Conservation (phyloP, 2,888 invertebrate species). For the Stegana nigrithorax region DNA sequence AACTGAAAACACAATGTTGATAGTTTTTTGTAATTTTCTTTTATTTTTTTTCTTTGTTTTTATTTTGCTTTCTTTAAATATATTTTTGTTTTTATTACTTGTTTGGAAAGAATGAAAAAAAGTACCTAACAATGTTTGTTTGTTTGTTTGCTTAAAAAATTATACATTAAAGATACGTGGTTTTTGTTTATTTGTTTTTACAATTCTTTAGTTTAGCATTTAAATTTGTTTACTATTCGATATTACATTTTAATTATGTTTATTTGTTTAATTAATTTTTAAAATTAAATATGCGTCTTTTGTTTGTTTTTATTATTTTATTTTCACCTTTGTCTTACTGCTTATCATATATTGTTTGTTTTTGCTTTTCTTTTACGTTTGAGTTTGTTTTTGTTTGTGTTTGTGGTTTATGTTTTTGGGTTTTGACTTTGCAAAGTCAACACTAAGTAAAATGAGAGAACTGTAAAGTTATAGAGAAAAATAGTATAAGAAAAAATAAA, state of each 20-base stretch:
- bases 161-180: constrained; percentile 41
- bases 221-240: constrained; percentile 28
- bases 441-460: constrained; percentile 20
- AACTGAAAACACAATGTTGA: no score
- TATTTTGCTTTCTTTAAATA: constrained; percentile 44
- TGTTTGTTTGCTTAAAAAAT: constrained; percentile 45
- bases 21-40: constrained; percentile 28
- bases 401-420: constrained; percentile 25
- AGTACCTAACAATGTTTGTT: constrained; percentile 34
- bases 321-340: constrained; percentile 20
- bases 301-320: constrained; percentile 16
- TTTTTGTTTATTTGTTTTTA: constrained; percentile 49
- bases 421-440: constrained; percentile 42
- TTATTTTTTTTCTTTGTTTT: constrained; percentile 38
- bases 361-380: background rate
- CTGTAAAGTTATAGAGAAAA: background rate
- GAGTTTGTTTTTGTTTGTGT: constrained; percentile 7
- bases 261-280: constrained; percentile 14
- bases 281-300: constrained; percentile 29
- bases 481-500: background rate
- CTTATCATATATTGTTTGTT: no score
- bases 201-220: constrained; percentile 33
- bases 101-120: constrained; percentile 51
- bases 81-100: constrained; percentile 23
- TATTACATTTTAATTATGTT: constrained; percentile 18